Base-by-base conservation (phyloP, 2,113 vertebrate species). In the Lamprotornis superbus region DNA sequence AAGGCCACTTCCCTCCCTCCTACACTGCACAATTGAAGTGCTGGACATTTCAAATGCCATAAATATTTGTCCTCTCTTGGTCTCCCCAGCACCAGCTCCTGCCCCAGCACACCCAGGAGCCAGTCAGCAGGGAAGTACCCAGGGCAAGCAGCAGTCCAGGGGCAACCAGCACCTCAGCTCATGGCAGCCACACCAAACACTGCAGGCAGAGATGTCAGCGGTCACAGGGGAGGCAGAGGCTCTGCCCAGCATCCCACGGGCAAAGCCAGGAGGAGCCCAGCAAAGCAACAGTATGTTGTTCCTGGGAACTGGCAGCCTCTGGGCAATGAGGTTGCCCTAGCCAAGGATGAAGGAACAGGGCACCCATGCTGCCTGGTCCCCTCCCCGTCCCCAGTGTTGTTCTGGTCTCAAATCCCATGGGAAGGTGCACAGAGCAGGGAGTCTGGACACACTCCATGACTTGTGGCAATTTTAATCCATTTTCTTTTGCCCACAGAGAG, bases 271-370 rank as follows among this genome's bases (percentile, higher is more conserved):
- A 25, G 40, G 27, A 75, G 47, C 33, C 49, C 5, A 2, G 65
- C 28, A 65, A 64, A 71, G 53, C 27, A 61, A 40, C 39, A 63
- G 39, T 1, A 0, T 2, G 3, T 1, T 12, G 33, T 0, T 65
- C 53, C 35, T 57, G 39, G 61, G 68, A 93, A 67, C 31, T 23
- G 20, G 84, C 67, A 75, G 84, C 16, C n/a, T 30, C 84, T 53
- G 18, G 24, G 20, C 24, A 42, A 59, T 5, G 35, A 50, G 23
- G 20, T 30, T 10, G 8, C 31, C 53, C 2, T 0, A 67, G 55
- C 33, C 5, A 5, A 94, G 65, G 55, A 31, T 52, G 31, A 35
- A 82, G 44, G 44, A 88, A 65, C 18, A 6, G 37, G 35, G 55
- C 2, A 4, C 12, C 37, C 13, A 4, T 3, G 2, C 44, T 59